Base-by-base conservation (phyloP, 2,888 invertebrate genomes). In the Clusia tigrina region DNA sequence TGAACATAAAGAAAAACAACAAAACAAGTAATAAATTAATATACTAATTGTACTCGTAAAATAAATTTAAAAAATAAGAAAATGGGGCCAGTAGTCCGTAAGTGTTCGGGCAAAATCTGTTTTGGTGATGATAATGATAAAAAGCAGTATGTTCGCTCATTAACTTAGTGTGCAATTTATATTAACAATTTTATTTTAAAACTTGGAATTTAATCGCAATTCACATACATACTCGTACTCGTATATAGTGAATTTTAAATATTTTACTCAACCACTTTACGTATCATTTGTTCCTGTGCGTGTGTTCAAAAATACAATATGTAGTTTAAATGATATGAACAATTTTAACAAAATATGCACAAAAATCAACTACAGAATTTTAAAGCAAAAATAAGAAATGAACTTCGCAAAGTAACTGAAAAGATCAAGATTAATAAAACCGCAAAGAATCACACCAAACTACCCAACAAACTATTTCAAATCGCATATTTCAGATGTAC, bases 401-500 rank as follows among this genome's bases (percentile, higher is more conserved):
- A 32, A 6, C 32, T 32, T 60, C 67, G 66, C 66, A 68, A 63
- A 65, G 58, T 70, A 67, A 68, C 60, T 67, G 67, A 65, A 68
- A 46, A 20, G 5, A 52, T 15, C 63, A 66, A 64, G 54, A 65
- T 56, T 58, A 70, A 63, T 58, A 53, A 53, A 52, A 55, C 5
- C 12, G 17, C 25, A 24, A 62, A 32, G 51, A 54, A 64, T 58
- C 48, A 63, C 60, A 17, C 52, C 65, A 69, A 64, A 73, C 54
- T 60, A 66, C 37, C 46, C 46, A 54, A 51, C 65, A 69, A 74
- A 68, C 74, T 74, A 73, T 73, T 80, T 80, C 77, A 77, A 81
- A 83, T 81, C 81, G 80, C 78, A 82, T 79, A 80, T 84, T 84
- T 83, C 84, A 84, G 84, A 84, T 84, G 83, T 84, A 82, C 79